Conservation (phyloP, 2,797 vertebrate species). For the Mustela erminea region DNA sequence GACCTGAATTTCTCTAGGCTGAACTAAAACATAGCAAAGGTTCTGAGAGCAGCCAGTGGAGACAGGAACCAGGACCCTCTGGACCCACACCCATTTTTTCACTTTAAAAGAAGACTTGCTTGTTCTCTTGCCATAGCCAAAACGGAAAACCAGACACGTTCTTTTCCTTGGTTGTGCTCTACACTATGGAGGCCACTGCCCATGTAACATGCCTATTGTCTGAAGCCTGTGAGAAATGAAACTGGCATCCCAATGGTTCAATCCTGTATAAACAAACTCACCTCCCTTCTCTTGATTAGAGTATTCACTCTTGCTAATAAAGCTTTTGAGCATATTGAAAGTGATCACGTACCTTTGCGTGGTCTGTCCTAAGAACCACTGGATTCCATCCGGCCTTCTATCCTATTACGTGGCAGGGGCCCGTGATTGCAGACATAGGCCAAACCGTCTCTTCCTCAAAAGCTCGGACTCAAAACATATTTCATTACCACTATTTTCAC, state of each 20-base stretch:
- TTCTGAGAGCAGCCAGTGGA: constrained; percentile 40
- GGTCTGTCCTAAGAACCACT: background rate
- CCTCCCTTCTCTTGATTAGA: background rate
- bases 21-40: constrained; percentile 23
- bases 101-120: constrained; percentile 61
- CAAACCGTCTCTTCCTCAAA: background rate
- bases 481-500: constrained; percentile 43
- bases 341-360: background rate
- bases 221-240: constrained; percentile 68
- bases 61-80: constrained; percentile 4
- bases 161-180: constrained; percentile 33
- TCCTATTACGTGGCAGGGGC: background rate
- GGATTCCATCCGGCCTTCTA: constrained; percentile 2
- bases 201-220: constrained; percentile 58
- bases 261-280: constrained; percentile 60
- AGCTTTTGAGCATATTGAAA: constrained; percentile 3
- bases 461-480: constrained; percentile 18
- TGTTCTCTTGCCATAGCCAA: constrained; percentile 66
- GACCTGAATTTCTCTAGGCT: constrained; percentile 56
- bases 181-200: background rate
- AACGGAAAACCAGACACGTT: constrained; percentile 42
- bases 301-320: constrained; percentile 37
- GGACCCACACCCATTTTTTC: constrained; percentile 32
- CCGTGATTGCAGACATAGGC: background rate
- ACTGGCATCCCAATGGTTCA: background rate